A percentile compares a stretch with the other conserved stretches of the same genome.
Evolutionary conservation across 2,888 invertebrate genomes (phyloP).

Genomic region (Catocala fraxini): DNA sequence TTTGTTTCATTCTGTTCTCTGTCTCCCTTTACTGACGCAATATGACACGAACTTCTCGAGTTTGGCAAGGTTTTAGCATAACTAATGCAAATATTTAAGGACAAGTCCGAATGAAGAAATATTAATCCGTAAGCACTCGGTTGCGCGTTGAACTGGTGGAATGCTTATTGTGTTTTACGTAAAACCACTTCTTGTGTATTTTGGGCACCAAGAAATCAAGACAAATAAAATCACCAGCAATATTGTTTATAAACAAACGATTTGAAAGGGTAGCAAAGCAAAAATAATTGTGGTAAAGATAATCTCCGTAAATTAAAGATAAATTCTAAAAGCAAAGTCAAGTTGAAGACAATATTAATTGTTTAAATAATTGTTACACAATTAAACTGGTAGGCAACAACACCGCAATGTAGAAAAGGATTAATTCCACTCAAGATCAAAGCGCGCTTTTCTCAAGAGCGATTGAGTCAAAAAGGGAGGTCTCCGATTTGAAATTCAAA

Average conservation of each 20-base stretch:
- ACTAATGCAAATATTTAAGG: not conserved
- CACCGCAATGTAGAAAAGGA: constrained; percentile 18
- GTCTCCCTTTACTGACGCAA: not conserved
- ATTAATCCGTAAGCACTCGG: not conserved
- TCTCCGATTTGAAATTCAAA: constrained; percentile 44
- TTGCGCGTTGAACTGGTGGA: no score
- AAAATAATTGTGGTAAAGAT: no score
- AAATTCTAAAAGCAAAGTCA: not conserved
- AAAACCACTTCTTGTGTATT: no score
- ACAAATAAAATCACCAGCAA: no score
- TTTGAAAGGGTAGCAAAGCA: no score
- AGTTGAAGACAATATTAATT: constrained; percentile 3
- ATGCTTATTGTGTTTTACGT: no score
- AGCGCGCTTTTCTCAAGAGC: constrained; percentile 15
- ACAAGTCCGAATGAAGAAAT: not conserved
- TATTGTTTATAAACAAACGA: no score
- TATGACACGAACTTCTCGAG: no score
- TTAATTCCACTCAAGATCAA: constrained; percentile 31
- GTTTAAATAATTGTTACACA: constrained; percentile 1
- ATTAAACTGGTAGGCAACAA: constrained; percentile 8
- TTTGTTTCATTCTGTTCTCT: not conserved
- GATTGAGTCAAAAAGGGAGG: constrained; percentile 25
- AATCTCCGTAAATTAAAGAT: no score
- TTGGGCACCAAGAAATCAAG: no score
- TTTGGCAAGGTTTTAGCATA: no score